These are phyloP conservation scores for Zele albiditarsus DNA, from an alignment of 2,888 invertebrate species.

Conservation along the genomic window DNA sequence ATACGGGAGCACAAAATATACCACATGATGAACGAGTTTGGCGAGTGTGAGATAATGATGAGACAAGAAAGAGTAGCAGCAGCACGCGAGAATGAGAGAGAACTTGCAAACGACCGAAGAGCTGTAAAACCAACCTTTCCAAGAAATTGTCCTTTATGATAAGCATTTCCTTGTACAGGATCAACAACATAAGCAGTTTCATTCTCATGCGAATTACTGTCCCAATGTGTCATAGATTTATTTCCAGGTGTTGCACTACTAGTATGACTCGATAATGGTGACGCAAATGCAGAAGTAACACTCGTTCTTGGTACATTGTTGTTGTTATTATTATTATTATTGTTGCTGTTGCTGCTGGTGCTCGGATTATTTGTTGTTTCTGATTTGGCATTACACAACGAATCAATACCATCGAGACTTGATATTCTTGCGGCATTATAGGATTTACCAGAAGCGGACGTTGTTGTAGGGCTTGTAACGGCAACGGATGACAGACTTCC, in stretches of 20 bases:
- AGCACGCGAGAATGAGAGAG: not conserved
- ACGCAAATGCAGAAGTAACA: slow-evolving; percentile 11
- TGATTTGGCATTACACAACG: slow-evolving; percentile 7
- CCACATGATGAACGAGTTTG: slow-evolving; percentile 34
- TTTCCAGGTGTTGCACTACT: slow-evolving; percentile 1
- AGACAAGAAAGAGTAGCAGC: slow-evolving; percentile 22
- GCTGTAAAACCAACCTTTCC: slow-evolving; percentile 61
- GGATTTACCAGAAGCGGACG: not conserved
- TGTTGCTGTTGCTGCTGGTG: slow-evolving; percentile 27
- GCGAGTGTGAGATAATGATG: slow-evolving; percentile 38
- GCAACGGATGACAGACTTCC: slow-evolving; percentile 37
- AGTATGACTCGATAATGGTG: slow-evolving; percentile 20
- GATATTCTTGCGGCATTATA: slow-evolving; percentile 30
- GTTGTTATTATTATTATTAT: slow-evolving; percentile 35
- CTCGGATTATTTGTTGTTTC: slow-evolving; percentile 2
- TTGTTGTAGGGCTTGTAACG: slow-evolving; percentile 24
- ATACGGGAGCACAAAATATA: slow-evolving; percentile 27
- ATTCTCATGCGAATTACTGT: slow-evolving; percentile 57
- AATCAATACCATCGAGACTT: slow-evolving; percentile 37
- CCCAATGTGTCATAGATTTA: slow-evolving; percentile 57
- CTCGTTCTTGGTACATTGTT: slow-evolving; percentile 36
- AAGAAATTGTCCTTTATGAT: slow-evolving; percentile 66
- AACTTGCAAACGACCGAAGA: not conserved
- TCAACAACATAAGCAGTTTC: slow-evolving; percentile 66
- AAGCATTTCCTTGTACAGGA: slow-evolving; percentile 66